These are phyloP conservation scores for Pseudopodoces humilis DNA, from an alignment of 2,113 vertebrate species.

Conservation along the genomic window DNA sequence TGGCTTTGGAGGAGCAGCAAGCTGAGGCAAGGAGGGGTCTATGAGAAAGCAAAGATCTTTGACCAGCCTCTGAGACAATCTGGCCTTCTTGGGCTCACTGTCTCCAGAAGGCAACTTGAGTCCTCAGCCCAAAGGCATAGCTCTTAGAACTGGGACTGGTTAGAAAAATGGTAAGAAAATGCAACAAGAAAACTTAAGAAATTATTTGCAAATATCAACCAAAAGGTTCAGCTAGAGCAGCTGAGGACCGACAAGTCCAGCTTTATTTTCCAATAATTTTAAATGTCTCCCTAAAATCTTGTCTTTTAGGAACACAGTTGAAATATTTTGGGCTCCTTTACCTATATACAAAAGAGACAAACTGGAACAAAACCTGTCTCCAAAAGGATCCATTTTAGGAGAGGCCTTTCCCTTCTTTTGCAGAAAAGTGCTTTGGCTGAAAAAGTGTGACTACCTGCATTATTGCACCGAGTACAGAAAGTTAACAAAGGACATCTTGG, in stretches of 20 bases:
- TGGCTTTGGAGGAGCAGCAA: background rate
- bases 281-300: background rate
- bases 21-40: background rate
- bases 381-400: background rate
- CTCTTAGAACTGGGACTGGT: background rate
- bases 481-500: background rate
- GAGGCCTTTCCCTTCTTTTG: background rate
- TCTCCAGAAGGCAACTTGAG: background rate
- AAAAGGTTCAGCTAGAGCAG: background rate
- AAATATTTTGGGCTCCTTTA: background rate
- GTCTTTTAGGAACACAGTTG: background rate
- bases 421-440: background rate
- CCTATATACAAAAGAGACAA: background rate
- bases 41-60: background rate
- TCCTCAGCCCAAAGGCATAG: background rate
- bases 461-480: background rate
- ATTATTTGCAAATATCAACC: background rate
- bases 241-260: background rate
- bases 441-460: background rate
- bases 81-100: background rate
- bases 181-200: background rate
- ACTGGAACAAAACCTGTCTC: background rate
- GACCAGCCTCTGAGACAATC: background rate
- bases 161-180: background rate
- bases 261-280: background rate